Evolutionary conservation across 2,113 vertebrate species (phyloP), one percentile per base, ranked within the genome.

Genomic region (Shinisaurus crocodilurus): DNA sequence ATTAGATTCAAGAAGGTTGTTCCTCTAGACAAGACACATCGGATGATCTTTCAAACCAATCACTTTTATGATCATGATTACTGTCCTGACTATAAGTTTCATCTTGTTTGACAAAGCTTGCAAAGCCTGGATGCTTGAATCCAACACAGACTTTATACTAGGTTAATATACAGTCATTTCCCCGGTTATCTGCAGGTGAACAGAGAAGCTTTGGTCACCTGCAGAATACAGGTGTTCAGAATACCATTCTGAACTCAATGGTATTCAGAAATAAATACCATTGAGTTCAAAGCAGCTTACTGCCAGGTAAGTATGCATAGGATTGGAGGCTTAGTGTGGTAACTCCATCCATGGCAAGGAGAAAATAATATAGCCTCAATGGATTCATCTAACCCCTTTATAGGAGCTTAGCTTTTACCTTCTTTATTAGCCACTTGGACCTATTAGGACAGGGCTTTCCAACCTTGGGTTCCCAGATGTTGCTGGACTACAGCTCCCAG

Each of bases 21-120:
- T 88, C 90, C 54, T 88, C 67, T 82, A 76, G 75, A 94, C 60
- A 92, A 93, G 92, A 90, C 77, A 85, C 23, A 1, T 79, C 93
- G 75, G 50, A 23, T 87, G 74, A n/a, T 5, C 69, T 92, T 81
- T 80, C 70, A 85, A 86, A 2, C 82, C 72, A 76, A 6, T 27
- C 70, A 76, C n/a, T 43, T 93, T 72, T 23, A 15, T 40, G 89
- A 80, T 29, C 89, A 85, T 20, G 65, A 88, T 45, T 29, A 83
- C 32, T 90, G 32, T 88, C 0, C 90, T 93, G 77, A 86, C 63
- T 92, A 69, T 8, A 69, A 82, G 37, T 76, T 1, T 5, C 84
- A 25, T 16, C 5, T 45, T 86, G 43, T 85, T 88, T 94, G 16
- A 63, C 29, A 87, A 80, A 45, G 13, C 89, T 89, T 95, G 77